Base-by-base conservation (phyloP, 2,888 invertebrate genomes). In the Phragmatobia fuliginosa region DNA sequence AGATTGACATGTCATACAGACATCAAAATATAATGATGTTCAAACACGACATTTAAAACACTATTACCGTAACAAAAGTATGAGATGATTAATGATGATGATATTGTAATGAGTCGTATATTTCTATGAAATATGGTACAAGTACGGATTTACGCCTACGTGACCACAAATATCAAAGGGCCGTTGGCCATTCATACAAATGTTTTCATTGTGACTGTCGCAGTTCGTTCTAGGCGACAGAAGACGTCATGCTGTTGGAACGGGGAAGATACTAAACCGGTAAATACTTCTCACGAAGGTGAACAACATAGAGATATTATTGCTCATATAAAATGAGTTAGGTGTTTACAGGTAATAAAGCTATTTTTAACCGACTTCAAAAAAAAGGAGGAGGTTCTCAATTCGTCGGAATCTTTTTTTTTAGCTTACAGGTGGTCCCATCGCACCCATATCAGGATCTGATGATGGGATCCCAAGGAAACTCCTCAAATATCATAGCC, bases 151-250 rank as follows among this genome's bases (percentile, higher is more conserved):
- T 32, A 72, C 80, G 65, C 86, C 85, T 77, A 88, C 87, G 67
- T 79, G 62, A 70, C 73, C 76, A 77, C 72, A 79, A 67, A 78
- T 84, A 83, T 80, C 79, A 76, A 78, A 83, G 83, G 81, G 82
- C 75, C 80, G 71, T 71, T 82, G 76, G 67, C 79, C 86, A 90
- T 88, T 90, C 87, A 88, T 83, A 83, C 83, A 83, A 85, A 78
- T 64, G 75, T 76, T 84, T 86, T 87, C 87, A 90, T 89, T 90
- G 88, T 88, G 52, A 52, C 16, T 81, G 83, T 85, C 84, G 85
- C 82, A 82, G 84, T 79, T 81, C 76, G 76, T 82, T 81, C 83
- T 56, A 56, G 16, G 56, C 81, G 73, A 62, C 62, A n/a, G 18
- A 32, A 60, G 16, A 60, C 52, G 66, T 75, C 75, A 79, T 60